phyloP scores from a whole-genome alignment of 2,888 invertebrate species.

The Himalopsyche kuldschensis region DNA sequence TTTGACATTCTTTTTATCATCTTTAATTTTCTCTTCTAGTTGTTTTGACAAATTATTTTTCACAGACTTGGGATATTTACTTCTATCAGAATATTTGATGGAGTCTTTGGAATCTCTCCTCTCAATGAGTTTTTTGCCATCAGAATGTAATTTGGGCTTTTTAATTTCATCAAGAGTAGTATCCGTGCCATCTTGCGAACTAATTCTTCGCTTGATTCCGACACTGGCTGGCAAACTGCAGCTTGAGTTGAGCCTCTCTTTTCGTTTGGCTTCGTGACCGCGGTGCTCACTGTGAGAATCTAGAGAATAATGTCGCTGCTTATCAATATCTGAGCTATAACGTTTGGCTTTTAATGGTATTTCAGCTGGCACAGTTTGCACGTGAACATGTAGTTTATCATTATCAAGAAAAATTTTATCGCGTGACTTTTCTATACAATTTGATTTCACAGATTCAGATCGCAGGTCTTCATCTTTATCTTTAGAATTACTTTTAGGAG shows the following conservation, averaged over 20 bases:
- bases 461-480: conserved; percentile 42
- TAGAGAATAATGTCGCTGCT: conserved; percentile 56
- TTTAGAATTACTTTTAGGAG: conserved; percentile 43
- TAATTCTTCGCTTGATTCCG: conserved; percentile 73
- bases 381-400: conserved; percentile 43
- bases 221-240: conserved; percentile 66
- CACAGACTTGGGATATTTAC: conserved; percentile 60
- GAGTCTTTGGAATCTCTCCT: conserved; percentile 74
- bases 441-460: conserved; percentile 44
- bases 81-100: conserved; percentile 47
- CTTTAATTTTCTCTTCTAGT: conserved; percentile 63
- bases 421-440: conserved; percentile 54
- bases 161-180: conserved; percentile 63
- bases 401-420: conserved; percentile 46
- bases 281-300: conserved; percentile 49
- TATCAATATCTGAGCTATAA: conserved; percentile 48
- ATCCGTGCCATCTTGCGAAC: conserved; percentile 72
- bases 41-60: conserved; percentile 62
- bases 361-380: conserved; percentile 41
- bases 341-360: conserved; percentile 44
- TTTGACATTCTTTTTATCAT: conserved; percentile 62
- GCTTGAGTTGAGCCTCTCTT: conserved; percentile 63
- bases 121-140: conserved; percentile 58
- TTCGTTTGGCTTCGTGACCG: conserved; percentile 55
- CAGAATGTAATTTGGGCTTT: conserved; percentile 61